Evolutionary conservation across 2,113 vertebrate genomes (phyloP).

Genomic region (Myocastor coypus): DNA sequence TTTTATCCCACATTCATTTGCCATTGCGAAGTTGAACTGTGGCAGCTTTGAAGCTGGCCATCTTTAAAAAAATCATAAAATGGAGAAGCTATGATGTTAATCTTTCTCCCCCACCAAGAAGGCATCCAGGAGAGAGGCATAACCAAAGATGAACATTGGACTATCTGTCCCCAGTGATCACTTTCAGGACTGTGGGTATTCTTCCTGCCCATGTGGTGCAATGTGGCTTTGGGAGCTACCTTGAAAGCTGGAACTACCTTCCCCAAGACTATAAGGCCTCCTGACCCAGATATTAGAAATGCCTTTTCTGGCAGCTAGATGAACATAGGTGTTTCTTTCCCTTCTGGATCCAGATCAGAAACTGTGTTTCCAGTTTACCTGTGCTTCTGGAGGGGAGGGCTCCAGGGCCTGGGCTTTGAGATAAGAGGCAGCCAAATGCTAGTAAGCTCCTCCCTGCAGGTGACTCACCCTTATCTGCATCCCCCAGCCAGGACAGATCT

Average conservation of each 20-base stretch:
- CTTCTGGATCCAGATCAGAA: neutral
- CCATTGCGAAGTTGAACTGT: neutral
- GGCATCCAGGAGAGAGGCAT: neutral
- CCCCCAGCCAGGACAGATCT: slow-evolving; percentile 71
- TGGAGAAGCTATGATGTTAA: neutral
- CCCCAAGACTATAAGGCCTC: neutral
- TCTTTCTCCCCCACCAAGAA: neutral
- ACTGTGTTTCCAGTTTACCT: neutral
- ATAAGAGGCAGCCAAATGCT: slow-evolving; percentile 74
- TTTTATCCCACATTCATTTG: neutral
- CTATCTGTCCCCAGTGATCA: neutral
- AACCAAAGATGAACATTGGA: neutral
- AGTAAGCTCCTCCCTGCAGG: slow-evolving; percentile 61
- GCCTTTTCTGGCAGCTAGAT: neutral
- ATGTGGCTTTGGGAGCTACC: neutral
- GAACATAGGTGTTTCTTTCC: neutral
- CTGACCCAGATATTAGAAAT: neutral
- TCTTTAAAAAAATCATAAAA: neutral
- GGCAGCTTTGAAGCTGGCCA: neutral
- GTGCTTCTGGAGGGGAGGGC: neutral
- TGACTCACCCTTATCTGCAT: slow-evolving; percentile 76
- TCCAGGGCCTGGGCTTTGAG: slow-evolving; percentile 49
- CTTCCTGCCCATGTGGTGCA: neutral
- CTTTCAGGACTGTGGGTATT: neutral
- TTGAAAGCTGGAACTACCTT: neutral